phyloP scores from a whole-genome alignment of 2,888 invertebrate species.

The Scaptomyza cyrtandrae region DNA sequence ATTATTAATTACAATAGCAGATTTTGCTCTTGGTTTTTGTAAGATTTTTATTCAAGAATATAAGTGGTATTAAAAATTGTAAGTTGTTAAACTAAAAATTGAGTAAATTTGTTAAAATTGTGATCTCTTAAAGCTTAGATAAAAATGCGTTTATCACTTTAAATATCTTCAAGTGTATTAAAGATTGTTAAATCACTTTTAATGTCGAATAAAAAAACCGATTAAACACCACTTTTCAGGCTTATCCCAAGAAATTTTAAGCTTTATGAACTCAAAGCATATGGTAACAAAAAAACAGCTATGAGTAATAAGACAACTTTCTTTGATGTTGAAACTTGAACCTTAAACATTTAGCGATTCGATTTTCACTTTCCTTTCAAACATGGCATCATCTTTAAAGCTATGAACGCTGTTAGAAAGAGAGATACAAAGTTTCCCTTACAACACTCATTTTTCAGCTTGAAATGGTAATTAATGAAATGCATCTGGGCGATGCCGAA shows the following conservation, averaged over 20 bases:
- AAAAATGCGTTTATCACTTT: too few species aligned
- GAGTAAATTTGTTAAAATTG: not conserved
- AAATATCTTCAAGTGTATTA: too few species aligned
- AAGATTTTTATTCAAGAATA: not conserved
- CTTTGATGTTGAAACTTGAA: not conserved
- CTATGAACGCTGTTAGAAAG: too few species aligned
- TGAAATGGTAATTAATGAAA: slow-evolving; percentile 59
- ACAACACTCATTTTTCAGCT: not conserved
- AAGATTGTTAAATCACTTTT: too few species aligned
- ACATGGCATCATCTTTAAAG: not conserved
- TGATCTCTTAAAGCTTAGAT: too few species aligned
- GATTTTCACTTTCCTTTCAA: not conserved
- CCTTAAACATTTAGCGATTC: not conserved
- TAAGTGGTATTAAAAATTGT: not conserved
- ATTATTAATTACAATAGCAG: slow-evolving; percentile 15
- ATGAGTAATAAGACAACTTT: not conserved
- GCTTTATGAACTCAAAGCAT: not conserved
- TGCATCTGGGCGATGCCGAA: slow-evolving; percentile 52
- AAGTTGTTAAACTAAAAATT: not conserved
- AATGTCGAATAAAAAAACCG: too few species aligned
- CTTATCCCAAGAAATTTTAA: not conserved
- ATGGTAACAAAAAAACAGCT: not conserved
- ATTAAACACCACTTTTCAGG: not conserved
- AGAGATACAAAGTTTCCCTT: not conserved
- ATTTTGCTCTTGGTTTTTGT: not conserved